Evolutionary conservation across 2,113 vertebrate genomes (phyloP).

Genomic region (Mobula hypostoma): DNA sequence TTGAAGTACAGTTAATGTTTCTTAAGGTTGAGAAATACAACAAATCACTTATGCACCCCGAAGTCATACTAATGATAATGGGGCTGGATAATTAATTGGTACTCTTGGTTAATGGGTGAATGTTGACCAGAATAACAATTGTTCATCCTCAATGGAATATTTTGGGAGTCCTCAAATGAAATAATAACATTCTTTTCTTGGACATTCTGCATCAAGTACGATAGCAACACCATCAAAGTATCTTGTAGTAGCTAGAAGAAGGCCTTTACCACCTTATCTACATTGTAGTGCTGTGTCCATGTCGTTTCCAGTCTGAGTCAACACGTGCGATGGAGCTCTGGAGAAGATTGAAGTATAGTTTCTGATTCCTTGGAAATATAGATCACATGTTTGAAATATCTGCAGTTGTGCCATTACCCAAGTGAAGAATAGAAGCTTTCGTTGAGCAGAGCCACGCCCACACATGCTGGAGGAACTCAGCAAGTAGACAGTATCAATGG

Average conservation of each 20-base stretch:
- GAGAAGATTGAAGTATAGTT: not conserved
- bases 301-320: not conserved
- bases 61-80: too few species aligned
- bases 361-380: not conserved
- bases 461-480: too few species aligned
- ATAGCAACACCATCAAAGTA: not conserved
- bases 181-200: not conserved
- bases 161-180: not conserved
- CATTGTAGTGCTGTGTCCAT: not conserved
- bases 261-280: not conserved
- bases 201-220: not conserved
- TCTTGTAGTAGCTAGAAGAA: not conserved
- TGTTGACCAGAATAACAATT: not conserved
- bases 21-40: too few species aligned
- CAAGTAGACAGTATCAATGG: too few species aligned
- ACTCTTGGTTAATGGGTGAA: not conserved
- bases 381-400: not conserved
- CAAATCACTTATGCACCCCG: too few species aligned
- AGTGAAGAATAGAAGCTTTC: not conserved
- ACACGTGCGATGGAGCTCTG: not conserved
- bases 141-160: too few species aligned
- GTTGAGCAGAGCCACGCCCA: not conserved
- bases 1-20: too few species aligned
- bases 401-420: not conserved
- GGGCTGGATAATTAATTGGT: too few species aligned